These are phyloP conservation scores for Amorpha juglandis DNA, from an alignment of 2,888 invertebrate species.

Conservation along the genomic window DNA sequence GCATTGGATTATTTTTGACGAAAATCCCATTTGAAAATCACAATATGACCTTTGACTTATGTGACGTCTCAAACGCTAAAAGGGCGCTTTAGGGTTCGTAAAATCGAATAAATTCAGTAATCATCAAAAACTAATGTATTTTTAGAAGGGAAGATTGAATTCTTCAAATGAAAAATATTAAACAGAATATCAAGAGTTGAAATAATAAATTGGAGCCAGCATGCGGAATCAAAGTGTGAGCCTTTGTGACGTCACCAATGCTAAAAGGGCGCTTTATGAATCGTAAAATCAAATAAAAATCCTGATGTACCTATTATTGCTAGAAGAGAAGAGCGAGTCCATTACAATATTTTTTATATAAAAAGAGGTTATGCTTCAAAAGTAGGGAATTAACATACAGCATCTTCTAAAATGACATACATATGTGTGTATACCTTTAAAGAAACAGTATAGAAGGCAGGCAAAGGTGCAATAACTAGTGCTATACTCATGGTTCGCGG, in stretches of 20 bases:
- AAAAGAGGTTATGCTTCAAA: neutral
- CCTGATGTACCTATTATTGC: too few relatives aligned
- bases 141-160: too few relatives aligned
- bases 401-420: neutral
- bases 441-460: too few relatives aligned
- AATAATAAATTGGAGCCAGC: too few relatives aligned
- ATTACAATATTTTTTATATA: neutral
- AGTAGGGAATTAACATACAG: neutral
- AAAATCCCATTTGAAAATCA: too few relatives aligned
- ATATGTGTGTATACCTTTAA: too few relatives aligned
- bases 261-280: constrained; percentile 54
- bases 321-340: too few relatives aligned
- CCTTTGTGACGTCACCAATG: constrained; percentile 39
- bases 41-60: constrained; percentile 46
- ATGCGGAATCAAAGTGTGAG: constrained; percentile 41
- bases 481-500: too few relatives aligned
- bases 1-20: constrained; percentile 50
- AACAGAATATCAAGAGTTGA: neutral
- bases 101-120: constrained; percentile 52
- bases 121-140: constrained; percentile 5
- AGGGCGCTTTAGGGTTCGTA: constrained; percentile 50
- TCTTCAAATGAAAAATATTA: neutral
- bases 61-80: constrained; percentile 45
- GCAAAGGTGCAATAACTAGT: too few relatives aligned
- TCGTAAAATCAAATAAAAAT: constrained; percentile 52